Percentiles rank a stretch among this genome's conserved stretches.
These are phyloP conservation scores for Rhynchotus rufescens DNA, from an alignment of 2,797 vertebrate genomes.

Conservation along the genomic window DNA sequence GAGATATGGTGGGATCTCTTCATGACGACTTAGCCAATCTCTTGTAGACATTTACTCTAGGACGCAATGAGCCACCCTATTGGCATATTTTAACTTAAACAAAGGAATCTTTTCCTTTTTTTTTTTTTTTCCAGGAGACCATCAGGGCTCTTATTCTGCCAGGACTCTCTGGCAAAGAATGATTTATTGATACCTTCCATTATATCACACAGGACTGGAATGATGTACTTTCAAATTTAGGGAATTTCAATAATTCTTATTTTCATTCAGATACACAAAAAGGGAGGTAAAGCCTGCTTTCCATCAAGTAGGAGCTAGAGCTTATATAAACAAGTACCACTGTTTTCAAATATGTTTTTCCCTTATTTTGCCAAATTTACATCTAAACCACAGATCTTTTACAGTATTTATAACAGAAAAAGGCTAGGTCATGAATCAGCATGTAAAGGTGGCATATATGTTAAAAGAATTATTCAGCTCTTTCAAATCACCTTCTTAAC, in stretches of 20 bases:
- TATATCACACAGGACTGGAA: background rate
- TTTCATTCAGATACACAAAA: background rate
- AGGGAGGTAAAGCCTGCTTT: background rate
- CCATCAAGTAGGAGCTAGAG: background rate
- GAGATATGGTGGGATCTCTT: background rate
- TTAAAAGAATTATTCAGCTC: background rate
- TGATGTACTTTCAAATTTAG: background rate
- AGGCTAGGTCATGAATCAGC: background rate
- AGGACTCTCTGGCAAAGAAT: background rate
- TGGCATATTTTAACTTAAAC: background rate
- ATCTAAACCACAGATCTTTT: background rate
- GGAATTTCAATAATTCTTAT: background rate
- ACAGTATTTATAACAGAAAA: background rate
- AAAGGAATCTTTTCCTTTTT: background rate
- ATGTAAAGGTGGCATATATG: background rate
- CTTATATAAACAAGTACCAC: background rate
- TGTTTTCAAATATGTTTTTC: background rate
- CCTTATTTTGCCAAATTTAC: background rate
- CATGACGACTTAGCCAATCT: background rate
- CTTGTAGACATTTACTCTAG: background rate
- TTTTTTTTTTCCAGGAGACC: background rate
- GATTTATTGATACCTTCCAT: background rate
- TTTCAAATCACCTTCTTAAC: background rate
- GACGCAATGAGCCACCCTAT: background rate
- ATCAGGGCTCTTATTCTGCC: background rate